Conservation (phyloP, 2,797 vertebrate species). For the Hypotaenidia philippensis region DNA sequence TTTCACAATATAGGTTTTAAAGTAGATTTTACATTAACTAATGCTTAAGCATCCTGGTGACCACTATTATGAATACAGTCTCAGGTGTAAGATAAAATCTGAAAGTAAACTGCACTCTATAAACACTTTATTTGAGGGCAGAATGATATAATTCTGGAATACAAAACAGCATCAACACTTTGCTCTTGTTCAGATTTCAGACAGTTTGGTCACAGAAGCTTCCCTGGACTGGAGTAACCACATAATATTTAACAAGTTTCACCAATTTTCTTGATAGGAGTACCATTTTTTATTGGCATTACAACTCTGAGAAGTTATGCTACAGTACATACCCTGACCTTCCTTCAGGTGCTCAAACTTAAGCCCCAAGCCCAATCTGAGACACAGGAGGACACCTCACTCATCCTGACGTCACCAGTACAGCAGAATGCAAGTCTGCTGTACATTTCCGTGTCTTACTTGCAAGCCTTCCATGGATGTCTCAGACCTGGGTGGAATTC, state of each 20-base stretch:
- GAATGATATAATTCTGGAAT: not conserved
- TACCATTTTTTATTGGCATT: not conserved
- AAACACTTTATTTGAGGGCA: not conserved
- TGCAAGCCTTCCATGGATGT: not conserved
- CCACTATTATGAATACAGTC: not conserved
- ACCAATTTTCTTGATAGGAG: not conserved
- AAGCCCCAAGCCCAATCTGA: not conserved
- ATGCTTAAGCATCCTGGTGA: not conserved
- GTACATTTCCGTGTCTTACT: not conserved
- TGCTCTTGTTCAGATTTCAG: not conserved
- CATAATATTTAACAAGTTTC: not conserved
- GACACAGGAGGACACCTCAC: not conserved
- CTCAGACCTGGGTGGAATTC: not conserved
- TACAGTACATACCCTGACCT: not conserved
- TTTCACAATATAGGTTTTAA: not conserved
- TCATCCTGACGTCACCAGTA: not conserved
- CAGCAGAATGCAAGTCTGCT: not conserved
- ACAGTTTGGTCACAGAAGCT: not conserved
- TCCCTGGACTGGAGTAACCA: not conserved
- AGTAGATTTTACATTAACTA: not conserved
- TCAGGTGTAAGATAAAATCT: not conserved
- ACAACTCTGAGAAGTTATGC: not conserved
- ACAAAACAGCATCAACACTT: not conserved
- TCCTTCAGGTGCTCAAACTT: not conserved
- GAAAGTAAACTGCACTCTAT: not conserved